phyloP scores from a whole-genome alignment of 2,797 vertebrate species.

The Anniella stebbinsi region DNA sequence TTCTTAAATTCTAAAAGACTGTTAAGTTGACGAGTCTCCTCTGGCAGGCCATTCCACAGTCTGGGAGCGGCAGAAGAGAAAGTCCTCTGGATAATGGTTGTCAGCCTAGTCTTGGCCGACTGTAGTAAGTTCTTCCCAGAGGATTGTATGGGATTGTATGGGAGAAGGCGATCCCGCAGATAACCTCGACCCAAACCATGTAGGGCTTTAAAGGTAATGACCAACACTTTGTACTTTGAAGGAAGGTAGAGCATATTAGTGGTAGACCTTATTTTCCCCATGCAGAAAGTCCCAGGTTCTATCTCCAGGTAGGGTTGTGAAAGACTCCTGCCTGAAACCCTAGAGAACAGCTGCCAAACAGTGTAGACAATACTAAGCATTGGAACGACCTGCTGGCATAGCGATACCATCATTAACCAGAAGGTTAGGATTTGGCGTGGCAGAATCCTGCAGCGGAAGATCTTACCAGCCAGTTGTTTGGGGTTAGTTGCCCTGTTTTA shows the following conservation, averaged over 20 bases:
- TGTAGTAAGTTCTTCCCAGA: no score
- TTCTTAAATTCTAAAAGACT: no score
- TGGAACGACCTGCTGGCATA: neutral
- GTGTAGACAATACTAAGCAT: neutral
- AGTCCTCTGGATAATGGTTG: no score
- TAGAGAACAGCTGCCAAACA: neutral
- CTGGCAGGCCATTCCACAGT: no score
- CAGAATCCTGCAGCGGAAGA: neutral
- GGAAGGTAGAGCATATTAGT: neutral
- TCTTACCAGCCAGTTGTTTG: neutral
- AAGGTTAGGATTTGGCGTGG: neutral
- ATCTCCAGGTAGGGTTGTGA: neutral
- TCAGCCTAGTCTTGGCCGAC: no score
- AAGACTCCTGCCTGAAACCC: neutral
- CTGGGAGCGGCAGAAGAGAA: no score
- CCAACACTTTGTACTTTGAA: no score
- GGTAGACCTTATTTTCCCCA: neutral
- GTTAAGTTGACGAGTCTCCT: no score
- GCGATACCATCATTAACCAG: neutral
- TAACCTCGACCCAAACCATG: no score
- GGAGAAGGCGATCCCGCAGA: no score
- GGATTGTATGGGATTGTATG: no score
- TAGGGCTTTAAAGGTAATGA: no score
- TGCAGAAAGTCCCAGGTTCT: neutral
- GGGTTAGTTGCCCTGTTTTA: neutral